phyloP scores from a whole-genome alignment of 2,113 vertebrate genomes.

The Lophura nycthemera region DNA sequence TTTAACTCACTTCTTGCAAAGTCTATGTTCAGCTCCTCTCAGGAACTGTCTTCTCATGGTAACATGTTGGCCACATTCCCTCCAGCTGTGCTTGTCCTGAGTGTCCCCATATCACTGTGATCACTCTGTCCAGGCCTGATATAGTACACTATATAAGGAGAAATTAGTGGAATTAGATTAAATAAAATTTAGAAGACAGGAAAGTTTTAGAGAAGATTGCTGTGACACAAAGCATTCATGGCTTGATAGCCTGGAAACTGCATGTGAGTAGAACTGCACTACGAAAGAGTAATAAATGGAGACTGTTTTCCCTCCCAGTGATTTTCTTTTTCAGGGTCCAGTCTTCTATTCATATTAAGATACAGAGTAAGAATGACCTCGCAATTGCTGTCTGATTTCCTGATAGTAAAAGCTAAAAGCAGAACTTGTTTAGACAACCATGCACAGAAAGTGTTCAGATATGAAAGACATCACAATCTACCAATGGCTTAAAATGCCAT shows the following conservation, averaged over 20 bases:
- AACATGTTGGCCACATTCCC: not conserved
- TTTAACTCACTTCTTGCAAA: not conserved
- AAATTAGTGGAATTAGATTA: not conserved
- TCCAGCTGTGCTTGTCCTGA: not conserved
- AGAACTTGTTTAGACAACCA: not conserved
- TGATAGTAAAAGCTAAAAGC: not conserved
- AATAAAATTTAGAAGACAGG: not conserved
- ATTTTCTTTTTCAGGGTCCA: slow-evolving; percentile 21
- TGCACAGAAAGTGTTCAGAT: not conserved
- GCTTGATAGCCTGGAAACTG: not conserved
- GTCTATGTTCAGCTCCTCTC: not conserved
- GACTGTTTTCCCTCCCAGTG: not conserved
- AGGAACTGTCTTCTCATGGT: not conserved
- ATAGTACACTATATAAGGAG: not conserved
- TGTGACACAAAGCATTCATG: not conserved
- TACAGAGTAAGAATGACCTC: not conserved
- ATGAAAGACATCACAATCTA: not conserved
- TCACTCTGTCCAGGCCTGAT: not conserved
- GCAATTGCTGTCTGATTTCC: not conserved
- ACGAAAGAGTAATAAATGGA: slow-evolving; percentile 7
- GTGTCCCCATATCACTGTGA: accelerated
- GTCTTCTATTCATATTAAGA: not conserved
- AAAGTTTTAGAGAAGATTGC: not conserved
- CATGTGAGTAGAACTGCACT: not conserved
- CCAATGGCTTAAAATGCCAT: not conserved